A percentile compares a stretch with the other conserved stretches of the same genome.
phyloP scores from a whole-genome alignment of 2,888 invertebrate genomes.

The Allygus modestus region DNA sequence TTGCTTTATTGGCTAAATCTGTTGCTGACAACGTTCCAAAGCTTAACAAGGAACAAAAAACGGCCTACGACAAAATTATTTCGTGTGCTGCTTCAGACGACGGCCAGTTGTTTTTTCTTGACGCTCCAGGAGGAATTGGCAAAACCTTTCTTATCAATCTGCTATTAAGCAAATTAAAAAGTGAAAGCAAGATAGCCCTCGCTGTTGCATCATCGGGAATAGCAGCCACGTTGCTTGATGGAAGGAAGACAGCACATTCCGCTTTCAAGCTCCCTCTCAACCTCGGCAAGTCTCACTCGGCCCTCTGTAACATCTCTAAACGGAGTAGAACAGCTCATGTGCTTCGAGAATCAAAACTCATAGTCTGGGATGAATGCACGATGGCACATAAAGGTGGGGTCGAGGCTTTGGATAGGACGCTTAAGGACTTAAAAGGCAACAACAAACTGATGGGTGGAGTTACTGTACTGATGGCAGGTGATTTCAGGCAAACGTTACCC shows the following conservation, averaged over 20 bases:
- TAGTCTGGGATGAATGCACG: slow-evolving; percentile 2
- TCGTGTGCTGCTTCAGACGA: neutral
- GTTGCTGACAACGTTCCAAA: neutral
- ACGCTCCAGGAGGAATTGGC: neutral
- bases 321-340: neutral
- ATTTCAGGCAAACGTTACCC: slow-evolving; percentile 43
- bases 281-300: neutral
- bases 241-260: no score
- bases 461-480: slow-evolving; percentile 20
- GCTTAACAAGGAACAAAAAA: neutral
- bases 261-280: neutral
- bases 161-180: slow-evolving; percentile 1
- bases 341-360: neutral
- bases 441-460: slow-evolving; percentile 22
- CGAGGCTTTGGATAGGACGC: slow-evolving; percentile 23
- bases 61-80: neutral
- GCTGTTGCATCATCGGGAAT: no score
- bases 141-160: slow-evolving; percentile 3
- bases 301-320: slow-evolving; percentile 6
- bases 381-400: slow-evolving; percentile 22
- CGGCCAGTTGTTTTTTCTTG: slow-evolving; percentile 32
- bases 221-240: no score
- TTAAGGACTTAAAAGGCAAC: slow-evolving; percentile 18
- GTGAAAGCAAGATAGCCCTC: neutral
- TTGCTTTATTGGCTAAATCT: neutral